Evolutionary conservation across 1,140 invertebrate species (phyloP).

Genomic region (Contarinia nasturtii): DNA sequence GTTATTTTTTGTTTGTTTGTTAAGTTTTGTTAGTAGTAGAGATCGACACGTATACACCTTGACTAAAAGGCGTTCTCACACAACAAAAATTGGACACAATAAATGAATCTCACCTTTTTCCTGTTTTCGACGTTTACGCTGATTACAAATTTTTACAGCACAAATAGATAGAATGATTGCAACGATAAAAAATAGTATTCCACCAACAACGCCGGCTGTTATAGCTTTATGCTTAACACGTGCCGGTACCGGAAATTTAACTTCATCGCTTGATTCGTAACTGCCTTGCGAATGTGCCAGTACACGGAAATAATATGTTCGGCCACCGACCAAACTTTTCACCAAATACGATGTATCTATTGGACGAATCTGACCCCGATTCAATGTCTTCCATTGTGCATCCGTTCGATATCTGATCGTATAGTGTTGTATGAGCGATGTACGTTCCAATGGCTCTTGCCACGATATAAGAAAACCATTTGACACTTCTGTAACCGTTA

Average conservation of each 20-base stretch:
- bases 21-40: too few species aligned
- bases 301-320: constrained; percentile 79
- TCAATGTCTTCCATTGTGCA: constrained; percentile 68
- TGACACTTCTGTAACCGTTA: constrained; percentile 67
- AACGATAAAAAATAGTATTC: constrained; percentile 89
- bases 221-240: constrained; percentile 82
- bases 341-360: constrained; percentile 78
- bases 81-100: background rate
- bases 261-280: constrained; percentile 64
- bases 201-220: constrained; percentile 81
- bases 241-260: constrained; percentile 71
- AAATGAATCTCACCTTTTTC: constrained; percentile 65
- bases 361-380: constrained; percentile 67
- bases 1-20: too few species aligned
- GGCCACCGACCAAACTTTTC: constrained; percentile 74
- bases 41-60: constrained; percentile 1
- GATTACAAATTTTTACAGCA: constrained; percentile 93
- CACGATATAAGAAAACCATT: constrained; percentile 78
- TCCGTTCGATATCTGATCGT: constrained; percentile 79
- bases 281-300: constrained; percentile 65
- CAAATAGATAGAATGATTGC: constrained; percentile 89
- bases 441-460: constrained; percentile 61
- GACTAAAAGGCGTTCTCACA: background rate
- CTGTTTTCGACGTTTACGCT: constrained; percentile 85
- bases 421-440: constrained; percentile 70